Base-by-base conservation (phyloP, 2,797 vertebrate species). In the Lagothrix lagotricha region DNA sequence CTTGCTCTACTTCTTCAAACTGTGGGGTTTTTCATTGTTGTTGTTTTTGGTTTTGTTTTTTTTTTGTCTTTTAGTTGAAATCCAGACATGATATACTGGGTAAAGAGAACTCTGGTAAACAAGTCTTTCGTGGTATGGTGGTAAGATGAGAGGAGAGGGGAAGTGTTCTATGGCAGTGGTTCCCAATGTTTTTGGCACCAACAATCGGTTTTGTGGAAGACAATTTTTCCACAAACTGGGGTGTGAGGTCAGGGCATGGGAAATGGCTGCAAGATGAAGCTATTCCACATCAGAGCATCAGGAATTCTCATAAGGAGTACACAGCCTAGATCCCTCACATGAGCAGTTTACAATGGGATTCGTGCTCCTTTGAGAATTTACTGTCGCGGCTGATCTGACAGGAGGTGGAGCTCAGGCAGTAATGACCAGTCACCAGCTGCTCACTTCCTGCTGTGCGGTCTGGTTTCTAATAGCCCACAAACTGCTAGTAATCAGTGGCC, bases 61-160 rank as follows among this genome's bases (percentile, higher is more conserved):
- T 94, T 79, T 15, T 70, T 83, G 4, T 36, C 70, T 54, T 82
- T 33, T 75, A 44, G 19, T 19, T 57, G 7, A 52, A 33, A 77
- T 30, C 3, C 28, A 14, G 5, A 19, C 12, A 83, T 33, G 10
- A 73, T 67, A 4, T 54, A 46, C 5, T 15, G 13, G 15, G 19
- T 52, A 41, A 58, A 92, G 73, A 5, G 48, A 5, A 44, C 46
- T 70, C 79, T 67, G 28, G 24, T 19, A 58, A 72, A 20, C 9
- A 82, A 4, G 22, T 9, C 13, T 33, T 79, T 64, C 19, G 19
- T 46, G 36, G 52, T 28, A 2, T 33, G 36, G 61, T 81, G 64
- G 5, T 57, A 24, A 58, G 4, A 2, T 9, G 3, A 4, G 6
- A 4, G 8, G 22, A 11, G 11, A 44, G 4, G 1, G 7, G 4